Base-by-base conservation (phyloP, 1,140 invertebrate genomes). In the Metaphire vulgaris region DNA sequence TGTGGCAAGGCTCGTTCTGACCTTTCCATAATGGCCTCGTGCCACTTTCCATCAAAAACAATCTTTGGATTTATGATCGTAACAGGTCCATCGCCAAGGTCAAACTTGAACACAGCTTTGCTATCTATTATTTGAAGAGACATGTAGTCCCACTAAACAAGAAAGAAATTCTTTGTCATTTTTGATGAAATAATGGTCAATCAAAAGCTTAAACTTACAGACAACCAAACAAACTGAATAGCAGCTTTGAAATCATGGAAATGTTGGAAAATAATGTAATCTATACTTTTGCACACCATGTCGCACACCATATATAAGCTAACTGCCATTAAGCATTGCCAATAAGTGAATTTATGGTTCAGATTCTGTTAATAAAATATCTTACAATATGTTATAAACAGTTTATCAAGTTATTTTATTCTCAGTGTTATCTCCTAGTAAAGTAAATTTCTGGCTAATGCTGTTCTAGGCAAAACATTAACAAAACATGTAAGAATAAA, bases 111-210 rank as follows among this genome's bases (percentile, higher is more conserved):
- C 33, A 93, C 91, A 0, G 94, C 92, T 83, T 92, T 92, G 6
- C 95, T 95, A 83, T 92, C 91, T 83, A 92, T 90, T 30, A 99
- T 89, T 83, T 96, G 91, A n/a, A 98, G 82, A 14, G 94, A 92
- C 89, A 99, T 92, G 83, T 93, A 99, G 83, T 99, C 97, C 79
- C 93, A 91, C 90, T 93, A 82, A 21, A 85, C 67, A 15, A 41
- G 30, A 41, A 14, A 34, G 2, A 72, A 34, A 33, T n/a, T n/a
- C n/a, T n/a, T 26, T 26, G 26, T 15, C 56, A 65, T 14, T 26
- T 65, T 14, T 15, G 56, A 65, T 65, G 26, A 14, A 14, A 26
- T 26, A 14, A 65, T 65, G 56, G 26, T 65, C 14, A 26, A 26
- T 65, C 14, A 65, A 14, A 65, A 65, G 56, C 56, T 65, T 65